These are phyloP conservation scores for Pogonocherus hispidulus DNA, from an alignment of 2,888 invertebrate species.

Conservation along the genomic window DNA sequence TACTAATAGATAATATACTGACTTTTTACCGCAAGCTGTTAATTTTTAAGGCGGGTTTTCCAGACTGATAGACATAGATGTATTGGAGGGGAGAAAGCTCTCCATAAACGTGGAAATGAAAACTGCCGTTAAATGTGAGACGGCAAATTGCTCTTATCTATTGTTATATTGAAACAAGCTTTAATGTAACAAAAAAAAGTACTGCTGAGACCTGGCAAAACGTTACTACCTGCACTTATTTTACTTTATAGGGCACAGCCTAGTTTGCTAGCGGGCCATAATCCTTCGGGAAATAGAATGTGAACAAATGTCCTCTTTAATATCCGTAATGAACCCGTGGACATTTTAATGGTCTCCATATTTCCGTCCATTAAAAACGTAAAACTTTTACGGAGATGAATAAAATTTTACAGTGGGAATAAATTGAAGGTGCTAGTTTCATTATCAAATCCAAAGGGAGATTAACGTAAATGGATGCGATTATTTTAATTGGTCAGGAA, in stretches of 20 bases:
- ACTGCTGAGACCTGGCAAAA: too few species aligned
- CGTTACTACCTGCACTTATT: not conserved
- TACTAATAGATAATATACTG: too few species aligned
- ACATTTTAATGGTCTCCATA: constrained; percentile 13
- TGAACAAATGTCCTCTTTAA: not conserved
- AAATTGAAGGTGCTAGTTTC: constrained; percentile 31
- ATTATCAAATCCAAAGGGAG: constrained; percentile 28
- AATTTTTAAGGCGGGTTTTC: too few species aligned
- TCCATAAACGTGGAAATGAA: too few species aligned
- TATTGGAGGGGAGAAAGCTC: too few species aligned
- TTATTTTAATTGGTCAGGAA: constrained; percentile 32
- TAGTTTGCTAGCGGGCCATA: not conserved
- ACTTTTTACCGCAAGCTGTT: too few species aligned
- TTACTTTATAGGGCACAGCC: not conserved
- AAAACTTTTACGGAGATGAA: constrained; percentile 22
- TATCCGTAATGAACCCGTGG: constrained; percentile 3
- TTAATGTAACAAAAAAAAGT: too few species aligned
- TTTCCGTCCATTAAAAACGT: constrained; percentile 21
- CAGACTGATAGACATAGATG: too few species aligned
- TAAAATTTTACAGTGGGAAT: constrained; percentile 26
- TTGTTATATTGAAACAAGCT: too few species aligned
- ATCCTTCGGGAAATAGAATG: not conserved
- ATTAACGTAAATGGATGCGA: constrained; percentile 29
- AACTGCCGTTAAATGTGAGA: too few species aligned
- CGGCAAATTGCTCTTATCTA: too few species aligned